Conservation (phyloP, 2,113 vertebrate species). For the Hyla sarda region DNA sequence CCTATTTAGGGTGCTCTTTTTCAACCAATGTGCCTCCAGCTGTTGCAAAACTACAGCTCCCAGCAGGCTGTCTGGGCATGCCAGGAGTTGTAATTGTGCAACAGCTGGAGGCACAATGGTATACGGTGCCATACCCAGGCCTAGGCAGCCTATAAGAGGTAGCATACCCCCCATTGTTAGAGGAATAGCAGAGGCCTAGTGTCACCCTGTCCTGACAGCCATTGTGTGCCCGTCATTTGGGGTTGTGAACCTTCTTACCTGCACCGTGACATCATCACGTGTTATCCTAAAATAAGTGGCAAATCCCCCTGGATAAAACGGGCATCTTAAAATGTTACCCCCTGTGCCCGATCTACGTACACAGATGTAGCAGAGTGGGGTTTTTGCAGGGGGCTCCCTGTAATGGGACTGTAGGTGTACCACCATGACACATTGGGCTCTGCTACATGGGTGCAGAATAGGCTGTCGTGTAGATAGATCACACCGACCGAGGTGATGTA, state of each 20-base stretch:
- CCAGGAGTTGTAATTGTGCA: too few relatives aligned
- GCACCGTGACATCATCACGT: not conserved
- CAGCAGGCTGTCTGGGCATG: too few relatives aligned
- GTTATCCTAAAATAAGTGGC: too few relatives aligned
- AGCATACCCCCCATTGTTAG: not conserved
- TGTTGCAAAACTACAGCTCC: too few relatives aligned
- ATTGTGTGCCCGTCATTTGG: not conserved
- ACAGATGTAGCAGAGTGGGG: not conserved
- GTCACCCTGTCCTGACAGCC: not conserved
- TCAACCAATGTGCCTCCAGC: too few relatives aligned
- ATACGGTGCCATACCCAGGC: too few relatives aligned
- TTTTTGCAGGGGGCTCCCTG: fast-evolving
- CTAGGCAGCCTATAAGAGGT: too few relatives aligned
- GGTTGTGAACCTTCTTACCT: not conserved
- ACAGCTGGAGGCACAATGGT: too few relatives aligned
- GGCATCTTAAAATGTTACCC: not conserved
- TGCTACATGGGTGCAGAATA: not conserved
- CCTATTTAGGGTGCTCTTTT: too few relatives aligned
- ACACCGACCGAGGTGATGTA: not conserved
- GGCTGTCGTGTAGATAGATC: not conserved
- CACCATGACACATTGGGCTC: too few relatives aligned
- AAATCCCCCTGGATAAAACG: not conserved
- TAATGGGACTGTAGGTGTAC: slow-evolving; percentile 1
- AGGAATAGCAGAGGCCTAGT: not conserved
- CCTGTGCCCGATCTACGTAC: not conserved